Conservation (phyloP, 1,140 invertebrate genomes). For the Lepidotrigona ventralis region DNA sequence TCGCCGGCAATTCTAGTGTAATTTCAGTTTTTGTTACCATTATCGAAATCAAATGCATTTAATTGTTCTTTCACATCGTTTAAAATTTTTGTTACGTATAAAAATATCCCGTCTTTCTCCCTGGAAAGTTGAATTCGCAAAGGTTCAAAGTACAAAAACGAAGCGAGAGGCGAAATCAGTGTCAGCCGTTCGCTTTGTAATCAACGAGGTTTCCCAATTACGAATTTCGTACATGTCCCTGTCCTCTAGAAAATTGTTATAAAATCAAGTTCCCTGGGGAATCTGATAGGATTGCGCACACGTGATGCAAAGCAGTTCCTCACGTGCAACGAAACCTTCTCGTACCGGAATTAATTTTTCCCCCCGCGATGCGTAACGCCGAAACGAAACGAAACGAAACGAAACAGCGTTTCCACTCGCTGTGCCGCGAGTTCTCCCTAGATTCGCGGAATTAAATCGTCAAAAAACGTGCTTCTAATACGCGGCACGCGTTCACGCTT, state of each 20-base stretch:
- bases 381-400: no score
- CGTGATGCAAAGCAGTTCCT: neutral
- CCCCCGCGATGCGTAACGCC: neutral
- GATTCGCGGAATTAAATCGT: neutral
- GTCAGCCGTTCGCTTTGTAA: neutral
- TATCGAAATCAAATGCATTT: no score
- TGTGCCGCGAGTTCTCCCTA: neutral
- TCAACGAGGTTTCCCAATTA: conserved; percentile 1
- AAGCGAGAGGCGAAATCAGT: neutral
- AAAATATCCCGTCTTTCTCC: no score
- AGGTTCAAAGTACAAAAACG: neutral
- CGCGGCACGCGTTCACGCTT: neutral
- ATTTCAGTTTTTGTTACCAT: no score
- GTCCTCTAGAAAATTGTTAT: neutral
- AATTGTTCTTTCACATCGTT: no score
- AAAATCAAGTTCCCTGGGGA: neutral
- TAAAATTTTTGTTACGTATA: no score
- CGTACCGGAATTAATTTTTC: conserved; percentile 11
- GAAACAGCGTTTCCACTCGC: neutral
- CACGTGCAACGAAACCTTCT: neutral
- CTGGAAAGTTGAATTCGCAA: neutral
- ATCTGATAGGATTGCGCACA: neutral
- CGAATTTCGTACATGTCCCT: neutral
- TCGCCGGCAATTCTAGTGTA: no score
- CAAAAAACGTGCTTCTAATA: neutral